phyloP scores from a whole-genome alignment of 2,888 invertebrate genomes.

The Chymomyza procnemis region DNA sequence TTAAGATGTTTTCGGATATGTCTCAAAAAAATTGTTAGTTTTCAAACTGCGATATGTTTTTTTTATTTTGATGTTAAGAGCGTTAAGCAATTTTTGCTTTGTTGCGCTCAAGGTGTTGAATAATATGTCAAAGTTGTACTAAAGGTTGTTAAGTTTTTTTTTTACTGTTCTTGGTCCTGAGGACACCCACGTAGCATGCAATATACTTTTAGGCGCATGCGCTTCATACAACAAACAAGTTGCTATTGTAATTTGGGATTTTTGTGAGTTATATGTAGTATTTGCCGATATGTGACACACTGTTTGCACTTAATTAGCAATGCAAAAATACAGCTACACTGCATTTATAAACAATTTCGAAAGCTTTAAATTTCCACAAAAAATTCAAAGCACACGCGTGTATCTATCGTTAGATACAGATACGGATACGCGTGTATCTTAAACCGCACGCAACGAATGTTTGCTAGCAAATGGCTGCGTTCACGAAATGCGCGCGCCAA shows the following conservation, averaged over 20 bases:
- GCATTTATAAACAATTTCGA: neutral
- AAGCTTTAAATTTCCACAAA: neutral
- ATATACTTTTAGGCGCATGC: constrained; percentile 56
- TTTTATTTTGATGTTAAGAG: too few relatives aligned
- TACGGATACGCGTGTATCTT: constrained; percentile 29
- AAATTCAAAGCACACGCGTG: constrained; percentile 6
- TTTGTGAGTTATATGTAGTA: neutral
- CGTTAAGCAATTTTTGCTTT: constrained; percentile 3
- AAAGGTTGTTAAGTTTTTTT: constrained; percentile 53
- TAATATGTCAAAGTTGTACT: constrained; percentile 41
- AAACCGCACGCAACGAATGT: constrained; percentile 59
- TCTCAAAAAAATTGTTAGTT: constrained; percentile 3
- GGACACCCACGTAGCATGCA: constrained; percentile 59
- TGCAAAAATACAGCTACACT: neutral
- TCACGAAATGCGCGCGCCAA: constrained; percentile 61
- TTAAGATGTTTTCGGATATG: constrained; percentile 21
- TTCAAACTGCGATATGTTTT: constrained; percentile 10
- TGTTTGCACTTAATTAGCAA: neutral
- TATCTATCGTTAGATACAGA: neutral
- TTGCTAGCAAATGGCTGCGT: constrained; percentile 55
- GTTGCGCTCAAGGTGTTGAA: constrained; percentile 41
- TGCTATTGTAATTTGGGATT: constrained; percentile 30
- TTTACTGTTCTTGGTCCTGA: constrained; percentile 30
- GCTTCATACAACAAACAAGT: constrained; percentile 53
- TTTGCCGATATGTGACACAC: neutral